These are phyloP conservation scores for Sebastes trivittatus DNA, from an alignment of 2,797 vertebrate species.

Conservation along the genomic window DNA sequence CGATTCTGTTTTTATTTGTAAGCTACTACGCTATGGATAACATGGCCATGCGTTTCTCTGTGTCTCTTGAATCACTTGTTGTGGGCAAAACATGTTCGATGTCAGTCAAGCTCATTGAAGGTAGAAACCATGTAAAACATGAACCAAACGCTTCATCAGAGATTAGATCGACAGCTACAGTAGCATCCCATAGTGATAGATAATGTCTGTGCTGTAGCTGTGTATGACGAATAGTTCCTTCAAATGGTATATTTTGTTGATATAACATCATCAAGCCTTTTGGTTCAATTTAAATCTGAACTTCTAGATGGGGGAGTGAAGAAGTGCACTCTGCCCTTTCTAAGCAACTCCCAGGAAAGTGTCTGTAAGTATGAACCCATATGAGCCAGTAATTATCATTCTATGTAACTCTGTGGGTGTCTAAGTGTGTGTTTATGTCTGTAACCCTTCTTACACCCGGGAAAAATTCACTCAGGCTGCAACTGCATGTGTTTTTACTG, in stretches of 20 bases:
- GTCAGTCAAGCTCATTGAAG: neutral
- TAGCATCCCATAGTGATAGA: neutral
- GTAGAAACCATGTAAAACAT: neutral
- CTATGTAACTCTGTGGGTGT: neutral
- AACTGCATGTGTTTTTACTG: neutral
- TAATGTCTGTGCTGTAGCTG: neutral
- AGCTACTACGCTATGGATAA: neutral
- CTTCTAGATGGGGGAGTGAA: neutral
- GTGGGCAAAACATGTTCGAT: neutral
- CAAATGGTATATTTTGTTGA: neutral
- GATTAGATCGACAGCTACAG: neutral
- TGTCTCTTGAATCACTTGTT: neutral
- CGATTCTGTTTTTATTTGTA: neutral
- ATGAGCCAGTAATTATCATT: neutral
- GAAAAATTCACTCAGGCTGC: neutral
- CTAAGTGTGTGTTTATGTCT: neutral
- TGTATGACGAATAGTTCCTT: neutral
- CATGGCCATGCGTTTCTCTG: neutral
- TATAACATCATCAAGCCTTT: neutral
- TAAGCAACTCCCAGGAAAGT: neutral
- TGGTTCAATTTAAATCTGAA: neutral
- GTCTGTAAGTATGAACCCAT: neutral
- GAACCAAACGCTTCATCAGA: neutral
- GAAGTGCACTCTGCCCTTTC: neutral
- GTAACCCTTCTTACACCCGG: neutral